phyloP scores from a whole-genome alignment of 2,888 invertebrate genomes.

The Dolomedes plantarius region DNA sequence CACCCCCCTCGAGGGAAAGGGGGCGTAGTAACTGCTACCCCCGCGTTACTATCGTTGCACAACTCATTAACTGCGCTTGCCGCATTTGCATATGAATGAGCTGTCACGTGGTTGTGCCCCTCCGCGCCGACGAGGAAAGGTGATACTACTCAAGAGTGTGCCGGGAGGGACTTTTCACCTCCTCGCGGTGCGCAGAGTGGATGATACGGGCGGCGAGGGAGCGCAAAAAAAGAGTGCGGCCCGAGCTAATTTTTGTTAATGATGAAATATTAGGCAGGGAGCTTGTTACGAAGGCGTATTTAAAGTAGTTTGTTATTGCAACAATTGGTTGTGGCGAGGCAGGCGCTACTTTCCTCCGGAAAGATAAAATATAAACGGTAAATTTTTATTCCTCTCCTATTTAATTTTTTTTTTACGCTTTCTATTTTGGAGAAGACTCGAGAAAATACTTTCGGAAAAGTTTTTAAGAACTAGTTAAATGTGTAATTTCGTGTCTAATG shows the following conservation, averaged over 20 bases:
- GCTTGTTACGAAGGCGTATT: conserved; percentile 55
- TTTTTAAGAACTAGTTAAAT: conserved; percentile 2
- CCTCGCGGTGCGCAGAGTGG: conserved; percentile 47
- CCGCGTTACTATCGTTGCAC: conserved; percentile 67
- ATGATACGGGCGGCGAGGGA: conserved; percentile 22
- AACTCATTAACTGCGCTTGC: conserved; percentile 71
- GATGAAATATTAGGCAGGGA: conserved; percentile 57
- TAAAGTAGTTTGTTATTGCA: conserved; percentile 47
- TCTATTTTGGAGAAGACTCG: neutral
- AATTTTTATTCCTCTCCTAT: neutral
- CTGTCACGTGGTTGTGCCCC: conserved; percentile 52
- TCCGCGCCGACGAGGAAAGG: conserved; percentile 51
- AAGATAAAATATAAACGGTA: conserved; percentile 14
- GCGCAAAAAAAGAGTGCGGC: conserved; percentile 51
- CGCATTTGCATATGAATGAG: conserved; percentile 71
- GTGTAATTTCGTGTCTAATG: neutral
- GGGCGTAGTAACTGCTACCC: neutral
- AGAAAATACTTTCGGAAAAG: neutral
- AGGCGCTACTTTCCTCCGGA: neutral
- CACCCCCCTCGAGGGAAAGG: conserved; percentile 22
- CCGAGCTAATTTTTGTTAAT: conserved; percentile 69
- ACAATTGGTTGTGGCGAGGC: conserved; percentile 51
- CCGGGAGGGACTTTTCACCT: conserved; percentile 65
- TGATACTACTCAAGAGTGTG: conserved; percentile 45
- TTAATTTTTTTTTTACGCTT: neutral